Percentiles rank a stretch among this genome's conserved stretches.
These are phyloP conservation scores for Pristiophorus japonicus DNA, from an alignment of 2,113 vertebrate genomes.

Conservation along the genomic window DNA sequence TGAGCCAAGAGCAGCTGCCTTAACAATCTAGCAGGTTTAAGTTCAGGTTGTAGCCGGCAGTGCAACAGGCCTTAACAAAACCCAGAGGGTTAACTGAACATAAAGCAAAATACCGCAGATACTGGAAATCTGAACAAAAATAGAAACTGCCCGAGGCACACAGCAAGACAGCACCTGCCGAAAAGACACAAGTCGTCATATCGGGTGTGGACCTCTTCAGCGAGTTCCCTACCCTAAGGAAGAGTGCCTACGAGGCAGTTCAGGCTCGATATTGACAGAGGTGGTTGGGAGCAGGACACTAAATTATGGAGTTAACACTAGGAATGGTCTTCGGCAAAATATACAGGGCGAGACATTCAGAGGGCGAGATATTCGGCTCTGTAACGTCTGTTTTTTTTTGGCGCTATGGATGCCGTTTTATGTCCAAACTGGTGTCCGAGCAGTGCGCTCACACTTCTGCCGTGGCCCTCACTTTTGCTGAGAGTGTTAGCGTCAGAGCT, in stretches of 20 bases:
- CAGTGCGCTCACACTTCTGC: no score
- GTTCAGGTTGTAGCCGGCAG: neutral
- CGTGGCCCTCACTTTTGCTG: no score
- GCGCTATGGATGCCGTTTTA: no score
- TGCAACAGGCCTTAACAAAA: neutral
- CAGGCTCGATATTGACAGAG: neutral
- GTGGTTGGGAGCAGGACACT: neutral
- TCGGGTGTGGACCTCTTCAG: neutral
- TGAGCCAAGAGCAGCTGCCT: neutral
- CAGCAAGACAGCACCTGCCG: neutral
- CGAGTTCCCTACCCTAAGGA: neutral
- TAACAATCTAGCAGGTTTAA: neutral
- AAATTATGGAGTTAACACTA: neutral
- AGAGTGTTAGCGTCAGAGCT: no score
- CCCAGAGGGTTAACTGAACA: neutral
- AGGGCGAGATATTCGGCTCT: neutral
- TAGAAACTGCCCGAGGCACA: neutral
- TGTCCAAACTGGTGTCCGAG: no score
- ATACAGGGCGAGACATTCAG: neutral
- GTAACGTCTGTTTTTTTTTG: no score
- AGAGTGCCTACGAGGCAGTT: neutral
- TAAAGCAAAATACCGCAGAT: neutral
- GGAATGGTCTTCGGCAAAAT: neutral
- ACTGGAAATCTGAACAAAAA: neutral
- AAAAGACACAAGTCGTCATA: neutral